Base-by-base conservation (phyloP, 2,797 vertebrate species). In the Crenuchus spilurus region DNA sequence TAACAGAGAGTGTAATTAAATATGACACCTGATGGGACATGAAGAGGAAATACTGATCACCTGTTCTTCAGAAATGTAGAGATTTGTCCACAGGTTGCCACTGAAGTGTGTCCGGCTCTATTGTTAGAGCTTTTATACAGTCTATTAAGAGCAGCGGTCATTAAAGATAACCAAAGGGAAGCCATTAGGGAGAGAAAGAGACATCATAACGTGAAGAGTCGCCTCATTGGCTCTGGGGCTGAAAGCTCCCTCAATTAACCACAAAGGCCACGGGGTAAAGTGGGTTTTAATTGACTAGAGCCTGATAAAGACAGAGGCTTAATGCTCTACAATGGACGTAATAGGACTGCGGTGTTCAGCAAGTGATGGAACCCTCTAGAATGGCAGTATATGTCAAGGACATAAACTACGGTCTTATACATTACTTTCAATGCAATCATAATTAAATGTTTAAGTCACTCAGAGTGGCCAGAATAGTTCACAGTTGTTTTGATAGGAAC, bases 91-190 rank as follows among this genome's bases (percentile, higher is more conserved):
- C 22, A 24, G 22, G 20, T 8, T 11, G 44, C 44, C 44, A 18
- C 20, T 46, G 16, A 1, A 10, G 7, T 18, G 18, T 3, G 46
- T 0, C 28, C 22, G 24, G 28, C 51, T 54, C 51, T 28, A 54
- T 54, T 54, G 51, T 54, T 54, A 1, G 3, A 20, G 61, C 62
- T 76, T 84, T 89, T 89, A 33, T 24, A 26, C 60, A 48, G 20
- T 65, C 72, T 72, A 58, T 75, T 66, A 67, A n/a, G 39, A 54
- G 24, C 66, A 61, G 71, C 57, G 73, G 76, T 82, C 76, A 70
- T 82, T 79, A 79, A 58, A 54, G 74, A 82, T 75, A 67, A 81
- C 80, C 76, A 74, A 79, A 67, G 80, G 74, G 76, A 79, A 70
- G 72, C 63, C 73, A 82, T 82, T 82, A 82, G 66, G 61, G 69